phyloP scores from a whole-genome alignment of 2,888 invertebrate species.

The Rhagonycha fulva region DNA sequence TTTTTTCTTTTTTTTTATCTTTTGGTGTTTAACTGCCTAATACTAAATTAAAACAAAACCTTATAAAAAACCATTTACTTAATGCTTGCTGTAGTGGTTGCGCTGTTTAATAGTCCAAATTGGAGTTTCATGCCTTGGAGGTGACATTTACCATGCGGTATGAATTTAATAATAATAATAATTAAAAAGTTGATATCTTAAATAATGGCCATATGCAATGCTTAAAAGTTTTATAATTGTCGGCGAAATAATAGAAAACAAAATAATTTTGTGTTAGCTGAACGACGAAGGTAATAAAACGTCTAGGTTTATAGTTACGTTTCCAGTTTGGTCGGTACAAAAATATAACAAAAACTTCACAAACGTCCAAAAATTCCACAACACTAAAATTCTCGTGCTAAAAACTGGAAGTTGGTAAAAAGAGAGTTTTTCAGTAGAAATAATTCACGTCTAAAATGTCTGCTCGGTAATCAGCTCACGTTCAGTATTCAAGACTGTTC shows the following conservation, averaged over 20 bases:
- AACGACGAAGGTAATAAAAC: conserved; percentile 12
- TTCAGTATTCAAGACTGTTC: conserved; percentile 48
- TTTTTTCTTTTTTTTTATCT: no score
- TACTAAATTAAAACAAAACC: background rate
- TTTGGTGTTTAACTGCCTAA: background rate
- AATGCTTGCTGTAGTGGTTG: background rate
- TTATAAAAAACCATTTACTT: background rate
- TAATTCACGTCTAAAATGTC: conserved; percentile 52
- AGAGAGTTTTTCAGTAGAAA: conserved; percentile 49
- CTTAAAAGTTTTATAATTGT: background rate
- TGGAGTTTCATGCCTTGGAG: background rate
- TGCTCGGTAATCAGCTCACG: conserved; percentile 49
- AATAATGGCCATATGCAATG: background rate
- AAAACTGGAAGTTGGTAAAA: conserved; percentile 48
- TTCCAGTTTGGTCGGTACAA: conserved; percentile 26
- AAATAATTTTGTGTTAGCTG: background rate
- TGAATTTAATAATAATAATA: background rate
- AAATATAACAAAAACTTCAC: conserved; percentile 29
- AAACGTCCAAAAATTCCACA: conserved; percentile 49
- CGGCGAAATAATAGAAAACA: background rate
- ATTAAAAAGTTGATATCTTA: background rate
- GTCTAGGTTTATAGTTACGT: conserved; percentile 16
- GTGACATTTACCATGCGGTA: background rate
- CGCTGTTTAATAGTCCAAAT: background rate
- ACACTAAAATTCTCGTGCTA: conserved; percentile 48